phyloP scores from a whole-genome alignment of 2,113 vertebrate species.

The Tamias sibiricus region DNA sequence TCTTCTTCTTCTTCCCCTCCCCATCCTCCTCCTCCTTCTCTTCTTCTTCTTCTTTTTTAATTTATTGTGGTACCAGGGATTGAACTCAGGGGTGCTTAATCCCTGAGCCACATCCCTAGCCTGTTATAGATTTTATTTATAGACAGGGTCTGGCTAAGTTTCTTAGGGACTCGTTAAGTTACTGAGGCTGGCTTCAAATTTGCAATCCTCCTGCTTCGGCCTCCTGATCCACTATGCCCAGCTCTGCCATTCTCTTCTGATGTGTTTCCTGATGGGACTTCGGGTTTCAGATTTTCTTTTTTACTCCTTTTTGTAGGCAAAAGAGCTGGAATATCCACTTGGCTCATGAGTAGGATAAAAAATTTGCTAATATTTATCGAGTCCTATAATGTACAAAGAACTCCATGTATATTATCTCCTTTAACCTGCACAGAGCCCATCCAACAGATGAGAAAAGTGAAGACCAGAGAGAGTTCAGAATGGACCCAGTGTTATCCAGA shows the following conservation, averaged over 20 bases:
- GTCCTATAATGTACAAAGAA: neutral
- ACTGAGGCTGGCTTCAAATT: too few species aligned
- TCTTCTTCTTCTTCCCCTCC: too few species aligned
- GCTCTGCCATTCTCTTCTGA: too few species aligned
- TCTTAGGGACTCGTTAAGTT: too few species aligned
- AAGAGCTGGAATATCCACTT: neutral
- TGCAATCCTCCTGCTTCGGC: too few species aligned
- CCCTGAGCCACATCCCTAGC: neutral
- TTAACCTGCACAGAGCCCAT: neutral
- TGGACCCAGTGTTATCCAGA: neutral
- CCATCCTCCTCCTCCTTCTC: too few species aligned
- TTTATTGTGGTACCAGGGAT: too few species aligned
- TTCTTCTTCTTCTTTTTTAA: too few species aligned
- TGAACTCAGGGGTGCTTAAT: too few species aligned
- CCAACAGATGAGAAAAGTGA: neutral
- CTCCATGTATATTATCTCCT: neutral
- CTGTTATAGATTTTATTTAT: too few species aligned
- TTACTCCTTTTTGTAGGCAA: neutral
- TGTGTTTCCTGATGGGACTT: neutral
- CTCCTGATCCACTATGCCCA: too few species aligned
- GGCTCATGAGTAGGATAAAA: neutral
- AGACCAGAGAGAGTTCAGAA: neutral
- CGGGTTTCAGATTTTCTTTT: neutral
- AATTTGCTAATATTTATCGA: conserved; percentile 11
- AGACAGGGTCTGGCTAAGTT: too few species aligned